Conservation (phyloP, 2,888 invertebrate genomes). For the Sclerodermus sp. region DNA sequence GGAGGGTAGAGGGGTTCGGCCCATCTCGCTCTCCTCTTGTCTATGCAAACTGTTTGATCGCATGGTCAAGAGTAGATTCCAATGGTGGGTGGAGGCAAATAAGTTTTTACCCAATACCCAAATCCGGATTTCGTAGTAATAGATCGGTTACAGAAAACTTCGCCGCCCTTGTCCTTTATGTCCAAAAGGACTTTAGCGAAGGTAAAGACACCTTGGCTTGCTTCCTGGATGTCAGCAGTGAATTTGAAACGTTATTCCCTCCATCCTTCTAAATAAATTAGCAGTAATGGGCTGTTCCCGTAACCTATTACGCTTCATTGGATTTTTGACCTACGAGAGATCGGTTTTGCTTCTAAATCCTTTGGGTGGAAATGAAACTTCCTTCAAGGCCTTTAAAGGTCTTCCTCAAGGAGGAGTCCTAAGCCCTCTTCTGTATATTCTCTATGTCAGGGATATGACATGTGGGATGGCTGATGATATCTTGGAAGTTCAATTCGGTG, state of each 20-base stretch:
- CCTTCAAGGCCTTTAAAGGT: neutral
- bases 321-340: slow-evolving; percentile 3
- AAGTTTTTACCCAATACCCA: slow-evolving; percentile 1
- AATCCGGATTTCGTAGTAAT: slow-evolving; percentile 4
- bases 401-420: slow-evolving; percentile 18
- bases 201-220: neutral
- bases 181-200: slow-evolving; percentile 3
- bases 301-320: slow-evolving; percentile 1
- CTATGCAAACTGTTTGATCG: slow-evolving; percentile 3
- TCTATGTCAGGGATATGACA: slow-evolving; percentile 3
- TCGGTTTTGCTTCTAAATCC: neutral
- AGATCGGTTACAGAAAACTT: slow-evolving; percentile 1
- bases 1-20: neutral
- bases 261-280: slow-evolving; percentile 3
- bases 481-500: slow-evolving; percentile 4
- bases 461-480: neutral
- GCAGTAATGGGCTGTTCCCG: slow-evolving; percentile 2
- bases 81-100: slow-evolving; percentile 4
- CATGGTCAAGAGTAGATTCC: slow-evolving; percentile 1
- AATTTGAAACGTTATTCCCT: slow-evolving; percentile 5
- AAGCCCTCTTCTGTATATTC: slow-evolving; percentile 9
- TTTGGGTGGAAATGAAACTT: too few species aligned
- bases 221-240: slow-evolving; percentile 6
- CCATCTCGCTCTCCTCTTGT: slow-evolving; percentile 4
- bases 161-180: neutral